A percentile compares a stretch with the other conserved stretches of the same genome.
Evolutionary conservation across 2,113 vertebrate genomes (phyloP).

Genomic region (Accipiter virgatus): DNA sequence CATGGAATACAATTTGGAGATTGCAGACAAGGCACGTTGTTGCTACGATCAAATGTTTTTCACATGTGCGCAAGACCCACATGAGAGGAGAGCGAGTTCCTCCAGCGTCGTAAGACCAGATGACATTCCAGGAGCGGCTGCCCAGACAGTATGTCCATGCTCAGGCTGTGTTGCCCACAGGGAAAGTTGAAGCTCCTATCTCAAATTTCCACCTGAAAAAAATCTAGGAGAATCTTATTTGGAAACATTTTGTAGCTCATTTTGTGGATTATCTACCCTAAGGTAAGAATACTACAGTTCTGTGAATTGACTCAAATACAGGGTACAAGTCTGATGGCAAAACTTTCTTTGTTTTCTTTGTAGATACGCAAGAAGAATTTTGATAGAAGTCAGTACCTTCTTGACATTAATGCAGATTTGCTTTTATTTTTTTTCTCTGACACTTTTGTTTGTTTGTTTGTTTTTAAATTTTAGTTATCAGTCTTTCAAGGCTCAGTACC

Average conservation of each 20-base stretch:
- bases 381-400: background rate
- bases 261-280: background rate
- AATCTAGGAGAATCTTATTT: background rate
- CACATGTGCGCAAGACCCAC: background rate
- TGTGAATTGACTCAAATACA: background rate
- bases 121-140: background rate
- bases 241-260: background rate
- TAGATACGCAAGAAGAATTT: background rate
- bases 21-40: background rate
- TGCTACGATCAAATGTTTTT: background rate
- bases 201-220: background rate
- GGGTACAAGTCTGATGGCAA: background rate
- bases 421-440: background rate
- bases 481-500: background rate
- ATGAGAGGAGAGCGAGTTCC: background rate
- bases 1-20: fast-evolving
- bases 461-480: background rate
- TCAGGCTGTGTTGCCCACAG: background rate
- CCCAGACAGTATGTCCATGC: fast-evolving
- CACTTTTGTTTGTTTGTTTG: background rate
- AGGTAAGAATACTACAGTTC: background rate
- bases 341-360: background rate
- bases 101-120: background rate
- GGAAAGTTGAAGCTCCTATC: background rate
- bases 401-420: background rate